Conservation (phyloP, 2,797 vertebrate species). For the Sarcophilus harrisii region DNA sequence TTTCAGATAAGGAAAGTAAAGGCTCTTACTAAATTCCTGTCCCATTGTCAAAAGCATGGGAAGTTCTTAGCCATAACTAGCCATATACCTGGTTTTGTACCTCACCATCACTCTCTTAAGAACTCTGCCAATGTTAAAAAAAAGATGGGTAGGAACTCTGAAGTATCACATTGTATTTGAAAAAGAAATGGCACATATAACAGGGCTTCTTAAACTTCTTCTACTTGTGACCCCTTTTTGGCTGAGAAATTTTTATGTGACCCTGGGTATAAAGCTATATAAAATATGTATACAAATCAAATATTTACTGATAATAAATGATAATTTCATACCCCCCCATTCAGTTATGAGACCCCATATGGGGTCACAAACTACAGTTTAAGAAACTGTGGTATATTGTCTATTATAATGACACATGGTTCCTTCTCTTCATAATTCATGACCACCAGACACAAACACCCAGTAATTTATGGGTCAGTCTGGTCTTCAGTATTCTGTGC, state of each 20-base stretch:
- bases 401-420: not conserved
- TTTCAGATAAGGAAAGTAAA: conserved; percentile 29
- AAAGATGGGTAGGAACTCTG: conserved; percentile 38
- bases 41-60: conserved; percentile 10
- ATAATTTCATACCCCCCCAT: too few relatives aligned
- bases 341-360: too few relatives aligned
- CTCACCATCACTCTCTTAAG: not conserved
- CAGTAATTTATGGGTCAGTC: conserved; percentile 37
- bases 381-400: not conserved
- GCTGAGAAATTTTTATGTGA: too few relatives aligned
- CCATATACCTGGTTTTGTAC: conserved; percentile 21
- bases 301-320: too few relatives aligned
- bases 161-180: conserved; percentile 39
- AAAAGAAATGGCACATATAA: conserved; percentile 23
- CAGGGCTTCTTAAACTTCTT: too few relatives aligned
- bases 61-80: not conserved
- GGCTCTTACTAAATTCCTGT: not conserved
- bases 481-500: conserved; percentile 33
- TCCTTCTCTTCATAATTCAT: conserved; percentile 53
- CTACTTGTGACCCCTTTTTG: too few relatives aligned
- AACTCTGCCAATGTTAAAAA: not conserved
- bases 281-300: too few relatives aligned
- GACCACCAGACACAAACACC: conserved; percentile 35
- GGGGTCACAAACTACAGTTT: too few relatives aligned
- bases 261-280: too few relatives aligned